Evolutionary conservation across 2,113 vertebrate genomes (phyloP).

Genomic region (Indri indri): DNA sequence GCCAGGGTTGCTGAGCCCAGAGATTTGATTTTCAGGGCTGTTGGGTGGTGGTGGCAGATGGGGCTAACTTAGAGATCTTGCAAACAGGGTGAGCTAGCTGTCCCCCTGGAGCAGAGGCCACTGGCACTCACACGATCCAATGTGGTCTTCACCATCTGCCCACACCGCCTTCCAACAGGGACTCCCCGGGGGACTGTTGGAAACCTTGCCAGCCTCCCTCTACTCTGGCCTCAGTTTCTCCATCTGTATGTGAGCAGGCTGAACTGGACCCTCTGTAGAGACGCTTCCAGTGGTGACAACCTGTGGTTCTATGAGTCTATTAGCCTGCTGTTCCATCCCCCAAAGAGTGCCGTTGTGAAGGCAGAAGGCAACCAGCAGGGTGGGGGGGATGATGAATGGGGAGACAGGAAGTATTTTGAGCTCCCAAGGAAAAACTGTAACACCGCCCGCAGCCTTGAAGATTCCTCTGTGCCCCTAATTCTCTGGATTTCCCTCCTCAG

Average conservation of each 20-base stretch:
- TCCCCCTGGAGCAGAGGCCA: not conserved
- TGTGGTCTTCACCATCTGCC: not conserved
- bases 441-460: not conserved
- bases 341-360: not conserved
- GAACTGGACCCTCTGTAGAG: not conserved
- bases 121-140: not conserved
- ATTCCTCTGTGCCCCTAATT: slow-evolving; percentile 46
- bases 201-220: not conserved
- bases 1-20: not conserved
- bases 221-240: not conserved
- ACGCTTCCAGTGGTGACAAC: not conserved
- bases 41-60: not conserved
- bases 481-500: slow-evolving; percentile 56
- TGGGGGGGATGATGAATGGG: slow-evolving; percentile 43
- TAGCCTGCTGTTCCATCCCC: not conserved
- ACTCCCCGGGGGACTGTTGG: not conserved
- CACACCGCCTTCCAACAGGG: not conserved
- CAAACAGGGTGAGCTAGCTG: not conserved
- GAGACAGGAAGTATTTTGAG: slow-evolving; percentile 54
- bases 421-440: slow-evolving; percentile 47
- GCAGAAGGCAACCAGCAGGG: slow-evolving; percentile 13
- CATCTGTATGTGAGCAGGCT: not conserved
- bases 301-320: slow-evolving; percentile 7
- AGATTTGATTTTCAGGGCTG: not conserved
- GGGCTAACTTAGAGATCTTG: not conserved